Percentiles rank a stretch among this genome's conserved stretches.
phyloP scores from a whole-genome alignment of 2,888 invertebrate species.

The Synanthedon myopaeformis region DNA sequence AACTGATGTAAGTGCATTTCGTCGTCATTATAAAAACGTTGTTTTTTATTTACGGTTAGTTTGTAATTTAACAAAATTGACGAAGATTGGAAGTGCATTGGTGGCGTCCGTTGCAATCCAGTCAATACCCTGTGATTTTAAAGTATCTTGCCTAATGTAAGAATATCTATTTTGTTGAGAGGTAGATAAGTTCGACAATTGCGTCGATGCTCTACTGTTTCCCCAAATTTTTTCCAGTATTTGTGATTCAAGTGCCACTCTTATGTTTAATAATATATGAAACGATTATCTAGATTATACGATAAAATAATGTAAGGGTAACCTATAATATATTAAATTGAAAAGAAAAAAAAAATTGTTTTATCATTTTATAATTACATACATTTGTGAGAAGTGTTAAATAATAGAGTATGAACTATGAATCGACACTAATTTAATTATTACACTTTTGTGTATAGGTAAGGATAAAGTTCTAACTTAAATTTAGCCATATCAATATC shows the following conservation, averaged over 20 bases:
- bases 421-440: constrained; percentile 69
- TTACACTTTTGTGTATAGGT: constrained; percentile 72
- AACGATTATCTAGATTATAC: constrained; percentile 73
- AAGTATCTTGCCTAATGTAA: constrained; percentile 64
- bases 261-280: constrained; percentile 77
- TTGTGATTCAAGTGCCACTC: constrained; percentile 84
- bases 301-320: constrained; percentile 66
- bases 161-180: constrained; percentile 60
- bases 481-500: constrained; percentile 73
- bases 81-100: constrained; percentile 68
- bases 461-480: constrained; percentile 69
- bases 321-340: constrained; percentile 67
- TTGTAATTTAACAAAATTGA: constrained; percentile 60
- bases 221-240: constrained; percentile 78
- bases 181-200: constrained; percentile 39
- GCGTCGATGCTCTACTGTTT: constrained; percentile 63
- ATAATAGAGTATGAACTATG: constrained; percentile 51
- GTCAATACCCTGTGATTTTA: constrained; percentile 57
- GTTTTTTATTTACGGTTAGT: constrained; percentile 59
- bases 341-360: constrained; percentile 50
- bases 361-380: constrained; percentile 71
- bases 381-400: constrained; percentile 68
- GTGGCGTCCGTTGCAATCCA: constrained; percentile 50
- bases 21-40: constrained; percentile 31
- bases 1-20: constrained; percentile 63